Conservation (phyloP, 2,797 vertebrate genomes). For the Lithobates pipiens region DNA sequence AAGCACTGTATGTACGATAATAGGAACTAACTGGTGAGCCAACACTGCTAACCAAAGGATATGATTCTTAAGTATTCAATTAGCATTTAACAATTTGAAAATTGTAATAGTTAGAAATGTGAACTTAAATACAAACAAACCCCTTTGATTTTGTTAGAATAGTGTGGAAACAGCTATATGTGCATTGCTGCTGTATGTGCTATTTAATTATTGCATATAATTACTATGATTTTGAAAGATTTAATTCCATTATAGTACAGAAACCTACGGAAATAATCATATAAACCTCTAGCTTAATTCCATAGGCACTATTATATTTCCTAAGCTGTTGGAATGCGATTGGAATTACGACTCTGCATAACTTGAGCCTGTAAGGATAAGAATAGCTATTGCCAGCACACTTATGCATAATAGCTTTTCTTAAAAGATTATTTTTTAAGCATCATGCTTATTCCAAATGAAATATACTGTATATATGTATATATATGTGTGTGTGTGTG, state of each 20-base stretch:
- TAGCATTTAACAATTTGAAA: too few species aligned
- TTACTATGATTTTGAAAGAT: neutral
- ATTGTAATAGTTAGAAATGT: neutral
- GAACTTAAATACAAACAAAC: neutral
- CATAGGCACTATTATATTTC: constrained; percentile 26
- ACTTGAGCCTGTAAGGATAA: constrained; percentile 19
- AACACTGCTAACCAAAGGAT: neutral
- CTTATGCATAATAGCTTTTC: constrained; percentile 1
- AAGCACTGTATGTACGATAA: neutral
- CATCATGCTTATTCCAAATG: neutral
- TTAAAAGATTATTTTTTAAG: constrained; percentile 9
- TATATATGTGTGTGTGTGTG: neutral
- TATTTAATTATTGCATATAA: constrained; percentile 1
- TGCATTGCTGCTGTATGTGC: neutral
- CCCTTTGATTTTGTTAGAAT: neutral
- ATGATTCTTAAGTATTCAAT: too few species aligned
- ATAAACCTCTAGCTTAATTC: constrained; percentile 32
- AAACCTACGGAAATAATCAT: constrained; percentile 22
- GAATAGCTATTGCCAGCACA: constrained; percentile 20
- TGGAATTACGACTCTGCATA: constrained; percentile 22
- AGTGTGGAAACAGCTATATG: neutral
- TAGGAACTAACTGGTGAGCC: neutral
- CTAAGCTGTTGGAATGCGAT: constrained; percentile 21
- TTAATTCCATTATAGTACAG: constrained; percentile 20
- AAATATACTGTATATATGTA: neutral